Conservation (phyloP, 2,888 invertebrate species). For the Cantharis rustica region DNA sequence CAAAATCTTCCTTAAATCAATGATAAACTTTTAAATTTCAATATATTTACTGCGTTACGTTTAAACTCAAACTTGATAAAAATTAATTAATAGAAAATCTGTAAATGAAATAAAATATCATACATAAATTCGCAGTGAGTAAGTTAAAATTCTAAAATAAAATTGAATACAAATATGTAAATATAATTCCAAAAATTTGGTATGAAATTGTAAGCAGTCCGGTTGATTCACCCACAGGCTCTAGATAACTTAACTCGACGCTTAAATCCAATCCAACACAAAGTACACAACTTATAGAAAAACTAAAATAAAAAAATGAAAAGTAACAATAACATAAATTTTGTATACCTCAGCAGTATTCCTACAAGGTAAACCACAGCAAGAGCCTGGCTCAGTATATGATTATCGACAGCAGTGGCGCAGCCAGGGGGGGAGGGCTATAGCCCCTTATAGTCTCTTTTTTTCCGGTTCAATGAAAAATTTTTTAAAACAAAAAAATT, state of each 20-base stretch:
- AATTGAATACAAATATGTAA: slow-evolving; percentile 38
- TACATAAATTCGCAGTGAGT: slow-evolving; percentile 32
- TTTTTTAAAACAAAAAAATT: no score
- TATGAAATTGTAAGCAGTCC: slow-evolving; percentile 85
- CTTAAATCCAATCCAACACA: slow-evolving; percentile 96
- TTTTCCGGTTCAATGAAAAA: no score
- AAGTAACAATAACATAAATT: neutral
- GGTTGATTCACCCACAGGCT: slow-evolving; percentile 92
- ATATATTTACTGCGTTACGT: slow-evolving; percentile 29
- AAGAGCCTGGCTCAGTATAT: neutral
- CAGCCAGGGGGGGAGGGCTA: no score
- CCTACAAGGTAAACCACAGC: neutral
- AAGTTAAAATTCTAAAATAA: slow-evolving; percentile 38
- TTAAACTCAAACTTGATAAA: slow-evolving; percentile 38
- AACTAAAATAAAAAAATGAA: slow-evolving; percentile 63
- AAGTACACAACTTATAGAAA: slow-evolving; percentile 95
- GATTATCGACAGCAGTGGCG: no score
- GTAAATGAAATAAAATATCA: slow-evolving; percentile 31
- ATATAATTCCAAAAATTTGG: slow-evolving; percentile 41
- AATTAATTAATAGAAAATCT: slow-evolving; percentile 29
- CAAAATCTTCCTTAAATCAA: no score
- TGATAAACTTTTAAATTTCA: neutral
- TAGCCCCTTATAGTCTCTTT: no score
- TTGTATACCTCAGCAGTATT: neutral
- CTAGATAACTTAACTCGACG: slow-evolving; percentile 93